Conservation (phyloP, 2,113 vertebrate genomes). For the Neotragus pygmaeus region DNA sequence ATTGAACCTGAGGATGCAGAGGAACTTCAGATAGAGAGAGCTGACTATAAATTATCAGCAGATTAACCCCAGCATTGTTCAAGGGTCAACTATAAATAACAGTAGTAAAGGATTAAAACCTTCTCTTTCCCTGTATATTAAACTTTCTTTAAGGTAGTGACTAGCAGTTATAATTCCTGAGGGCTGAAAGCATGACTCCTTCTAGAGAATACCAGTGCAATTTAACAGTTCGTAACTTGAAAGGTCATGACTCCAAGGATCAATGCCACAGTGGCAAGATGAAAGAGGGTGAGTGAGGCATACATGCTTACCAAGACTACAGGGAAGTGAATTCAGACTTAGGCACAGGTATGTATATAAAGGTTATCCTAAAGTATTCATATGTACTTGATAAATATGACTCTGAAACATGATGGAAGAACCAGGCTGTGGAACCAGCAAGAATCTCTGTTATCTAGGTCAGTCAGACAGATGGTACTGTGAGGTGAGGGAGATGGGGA, state of each 20-base stretch:
- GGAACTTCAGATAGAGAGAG: not conserved
- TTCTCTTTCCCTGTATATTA: not conserved
- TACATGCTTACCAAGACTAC: not conserved
- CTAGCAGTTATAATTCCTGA: not conserved
- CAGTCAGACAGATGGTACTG: constrained; percentile 51
- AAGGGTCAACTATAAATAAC: not conserved
- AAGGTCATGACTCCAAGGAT: not conserved
- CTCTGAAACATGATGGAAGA: not conserved
- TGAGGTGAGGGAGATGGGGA: not conserved
- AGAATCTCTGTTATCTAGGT: constrained; percentile 29
- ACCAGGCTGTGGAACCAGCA: not conserved
- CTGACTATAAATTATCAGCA: too few relatives aligned
- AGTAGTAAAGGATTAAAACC: not conserved
- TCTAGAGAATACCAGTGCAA: not conserved
- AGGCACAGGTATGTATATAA: not conserved
- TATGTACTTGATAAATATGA: not conserved
- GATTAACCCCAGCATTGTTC: not conserved
- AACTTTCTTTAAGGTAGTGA: not conserved
- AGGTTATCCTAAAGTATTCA: not conserved
- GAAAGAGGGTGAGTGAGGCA: not conserved
- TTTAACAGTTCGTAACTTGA: not conserved
- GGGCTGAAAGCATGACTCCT: not conserved
- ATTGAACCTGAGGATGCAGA: not conserved
- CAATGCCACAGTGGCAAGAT: not conserved
- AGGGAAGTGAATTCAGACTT: not conserved